Evolutionary conservation across 2,113 vertebrate species (phyloP).

Genomic region (Phrynosoma platyrhinos): DNA sequence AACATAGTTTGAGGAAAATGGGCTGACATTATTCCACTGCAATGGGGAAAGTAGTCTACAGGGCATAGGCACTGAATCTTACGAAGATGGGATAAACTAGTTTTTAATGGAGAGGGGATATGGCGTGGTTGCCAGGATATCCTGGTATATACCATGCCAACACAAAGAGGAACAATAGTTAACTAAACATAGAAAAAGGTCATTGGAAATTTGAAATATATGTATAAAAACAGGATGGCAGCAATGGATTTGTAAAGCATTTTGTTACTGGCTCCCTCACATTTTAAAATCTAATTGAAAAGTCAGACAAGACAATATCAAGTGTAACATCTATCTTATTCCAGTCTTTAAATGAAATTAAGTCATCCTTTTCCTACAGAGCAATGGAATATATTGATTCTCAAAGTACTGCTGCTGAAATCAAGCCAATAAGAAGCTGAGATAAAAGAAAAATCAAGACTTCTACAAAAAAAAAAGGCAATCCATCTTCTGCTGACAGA

Average conservation of each 20-base stretch:
- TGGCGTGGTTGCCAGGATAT: background rate
- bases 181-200: background rate
- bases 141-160: background rate
- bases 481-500: constrained; percentile 33
- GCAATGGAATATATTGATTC: constrained; percentile 23
- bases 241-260: background rate
- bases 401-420: constrained; percentile 13
- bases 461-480: constrained; percentile 27
- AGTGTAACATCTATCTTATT: background rate
- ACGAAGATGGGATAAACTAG: background rate
- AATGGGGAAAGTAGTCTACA: too few species aligned
- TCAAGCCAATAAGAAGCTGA: constrained; percentile 37
- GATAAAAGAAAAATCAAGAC: constrained; percentile 21
- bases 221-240: too few species aligned
- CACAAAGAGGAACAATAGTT: background rate
- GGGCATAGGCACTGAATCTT: too few species aligned
- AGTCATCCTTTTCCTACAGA: constrained; percentile 28
- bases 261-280: too few species aligned
- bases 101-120: background rate
- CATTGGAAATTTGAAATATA: background rate
- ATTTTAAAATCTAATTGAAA: too few species aligned
- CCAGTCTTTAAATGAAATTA: constrained; percentile 4
- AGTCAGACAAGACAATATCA: background rate
- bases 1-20: background rate
- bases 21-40: background rate